Evolutionary conservation across 2,113 vertebrate genomes (phyloP), one percentile per base, ranked within the genome.

Genomic region (Poecilia latipinna): DNA sequence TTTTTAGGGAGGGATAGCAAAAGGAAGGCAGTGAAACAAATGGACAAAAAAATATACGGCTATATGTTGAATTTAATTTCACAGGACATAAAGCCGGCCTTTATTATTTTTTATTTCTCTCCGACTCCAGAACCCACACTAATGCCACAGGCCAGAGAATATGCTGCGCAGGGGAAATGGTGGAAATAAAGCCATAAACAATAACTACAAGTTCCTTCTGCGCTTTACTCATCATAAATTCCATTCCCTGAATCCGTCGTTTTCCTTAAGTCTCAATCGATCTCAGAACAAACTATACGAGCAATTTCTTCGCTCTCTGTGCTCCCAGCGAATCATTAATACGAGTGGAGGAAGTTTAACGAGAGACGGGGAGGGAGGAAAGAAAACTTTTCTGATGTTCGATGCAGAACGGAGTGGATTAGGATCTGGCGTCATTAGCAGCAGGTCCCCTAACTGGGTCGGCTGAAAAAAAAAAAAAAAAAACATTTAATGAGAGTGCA

Each of bases 41-140:
- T 67, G 54, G 37, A 84, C 54, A 72, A 72, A 74, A 74, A 66
- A 86, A 67, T 71, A 78, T 77, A 88, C 64, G 74, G 77, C 67
- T 74, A 19, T 82, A 84, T 85, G 79, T 84, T 78, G 75, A 73
- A 84, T 91, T 92, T 93, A 89, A 94, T 94, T 93, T 93, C 92
- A 93, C 89, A 93, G 88, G 78, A 92, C 90, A 93, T 93, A 93
- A 93, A 94, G 90, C 79, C 79, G 61, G 77, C 74, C 77, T 79
- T 92, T 88, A 93, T 90, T 88, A 81, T 73, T 83, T 80, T 74
- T 78, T 65, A 78, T 66, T 26, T 28, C 37, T 44, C 78, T 76
- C 67, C 44, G 76, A 79, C 77, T 78, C 54, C 8, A 70, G 77
- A 80, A 77, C 19, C 12, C 81, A 57, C 69, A 73, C 75, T 65